Base-by-base conservation (phyloP, 1,140 invertebrate species). In the Heliothis virescens region DNA sequence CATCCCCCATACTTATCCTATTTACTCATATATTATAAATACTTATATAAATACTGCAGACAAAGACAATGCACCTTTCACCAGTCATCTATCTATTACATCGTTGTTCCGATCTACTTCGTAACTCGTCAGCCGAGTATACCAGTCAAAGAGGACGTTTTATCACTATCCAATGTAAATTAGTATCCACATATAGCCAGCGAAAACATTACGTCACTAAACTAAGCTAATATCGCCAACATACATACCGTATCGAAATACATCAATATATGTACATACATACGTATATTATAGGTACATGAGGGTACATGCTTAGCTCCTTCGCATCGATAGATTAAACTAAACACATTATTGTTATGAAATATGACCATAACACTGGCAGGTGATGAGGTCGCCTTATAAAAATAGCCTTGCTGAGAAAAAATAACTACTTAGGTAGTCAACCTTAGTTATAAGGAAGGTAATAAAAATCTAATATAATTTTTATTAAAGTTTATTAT, bases 131-230 rank as follows among this genome's bases (percentile, higher is more conserved):
- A 69, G 48, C 53, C 21, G 18, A 48, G 16, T 29, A 53, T 69
- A 69, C 11, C 47, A 53, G 10, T 69, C 21, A 26, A 18, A 69
- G 48, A 53, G 47, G 21, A 69, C 65, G 10, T 53, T 52, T 26
- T 69, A 47, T 65, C 63, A 10, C 1, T 16, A 48, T 11, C 53
- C 16, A 67, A n/a, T 48, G 48, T 48, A 47, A n/a, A 18, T 18
- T 12, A 7, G n/a, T 67, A 67, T n/a, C 5, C 18, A 67, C 41
- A 67, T 21, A 47, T 12, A 67, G 63, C 16, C n/a, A 47, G n/a
- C 63, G 63, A 47, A 1, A 10, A 41, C 41, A 18, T 67, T 67
- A 67, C 63, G 63, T 67, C 63, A 67, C 48, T 41, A 9, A 13
- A 9, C 26, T 26, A 34, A 62, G 59, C 59, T 18, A 26, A 62